phyloP scores from a whole-genome alignment of 2,888 invertebrate genomes.

The Tigriopus californicus region DNA sequence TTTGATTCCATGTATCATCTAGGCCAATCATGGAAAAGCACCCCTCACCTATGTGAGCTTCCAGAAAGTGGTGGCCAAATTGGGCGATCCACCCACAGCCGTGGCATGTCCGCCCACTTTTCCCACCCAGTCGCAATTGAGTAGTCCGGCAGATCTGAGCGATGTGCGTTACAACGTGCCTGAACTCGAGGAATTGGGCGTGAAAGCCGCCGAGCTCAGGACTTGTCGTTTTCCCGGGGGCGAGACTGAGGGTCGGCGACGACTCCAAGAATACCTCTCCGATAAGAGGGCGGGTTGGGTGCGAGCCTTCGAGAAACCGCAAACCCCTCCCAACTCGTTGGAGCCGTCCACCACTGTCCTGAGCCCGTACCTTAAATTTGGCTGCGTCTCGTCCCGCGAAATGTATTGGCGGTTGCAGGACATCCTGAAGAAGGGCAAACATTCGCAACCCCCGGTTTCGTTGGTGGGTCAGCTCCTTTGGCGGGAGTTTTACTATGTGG shows the following conservation, averaged over 20 bases:
- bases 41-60: conserved; percentile 73
- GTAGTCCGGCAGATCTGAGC: too few relatives aligned
- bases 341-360: conserved; percentile 47
- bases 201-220: neutral
- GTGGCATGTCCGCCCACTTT: conserved; percentile 23
- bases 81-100: conserved; percentile 52
- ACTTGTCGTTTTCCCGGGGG: conserved; percentile 35
- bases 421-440: conserved; percentile 31
- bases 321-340: conserved; percentile 59
- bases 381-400: conserved; percentile 48
- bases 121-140: too few relatives aligned
- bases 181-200: neutral
- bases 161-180: neutral
- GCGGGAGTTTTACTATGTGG: conserved; percentile 58
- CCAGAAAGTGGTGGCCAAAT: conserved; percentile 52
- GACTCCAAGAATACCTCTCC: conserved; percentile 39
- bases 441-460: neutral
- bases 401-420: conserved; percentile 52
- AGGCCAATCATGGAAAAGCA: conserved; percentile 55
- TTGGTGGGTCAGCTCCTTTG: conserved; percentile 44
- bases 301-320: conserved; percentile 37
- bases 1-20: conserved; percentile 60
- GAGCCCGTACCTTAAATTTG: conserved; percentile 49
- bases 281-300: conserved; percentile 24
- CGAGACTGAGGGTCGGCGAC: conserved; percentile 46